Conservation (phyloP, 2,888 invertebrate species). For the Rhamnusium bicolor region DNA sequence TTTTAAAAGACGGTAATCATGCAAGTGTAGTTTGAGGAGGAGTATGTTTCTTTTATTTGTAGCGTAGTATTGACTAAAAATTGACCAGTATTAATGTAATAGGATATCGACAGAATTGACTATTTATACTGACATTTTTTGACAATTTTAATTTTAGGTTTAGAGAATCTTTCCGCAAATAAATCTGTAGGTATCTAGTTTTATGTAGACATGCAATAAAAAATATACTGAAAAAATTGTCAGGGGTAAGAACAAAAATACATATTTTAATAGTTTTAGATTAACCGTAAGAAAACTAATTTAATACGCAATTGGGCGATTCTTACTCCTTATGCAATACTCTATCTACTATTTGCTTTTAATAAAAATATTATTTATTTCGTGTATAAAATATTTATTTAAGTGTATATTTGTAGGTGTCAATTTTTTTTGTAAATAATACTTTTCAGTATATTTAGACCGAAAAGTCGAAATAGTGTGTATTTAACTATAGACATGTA, state of each 20-base stretch:
- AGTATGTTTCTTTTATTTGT: background rate
- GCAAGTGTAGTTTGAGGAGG: no score
- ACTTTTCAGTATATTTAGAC: background rate
- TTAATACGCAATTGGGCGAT: background rate
- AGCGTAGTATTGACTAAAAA: background rate
- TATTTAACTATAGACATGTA: background rate
- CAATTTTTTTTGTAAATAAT: slow-evolving; percentile 17
- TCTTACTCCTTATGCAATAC: slow-evolving; percentile 3
- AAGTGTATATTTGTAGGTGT: slow-evolving; percentile 24
- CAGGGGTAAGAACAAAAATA: background rate
- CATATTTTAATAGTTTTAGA: no score
- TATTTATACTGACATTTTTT: background rate
- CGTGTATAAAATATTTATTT: slow-evolving; percentile 31
- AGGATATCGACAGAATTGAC: background rate
- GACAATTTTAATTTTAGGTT: background rate
- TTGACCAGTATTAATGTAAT: background rate
- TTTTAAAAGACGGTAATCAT: background rate
- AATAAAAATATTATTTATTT: slow-evolving; percentile 24
- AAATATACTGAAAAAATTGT: background rate
- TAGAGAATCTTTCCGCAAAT: background rate
- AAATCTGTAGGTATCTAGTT: background rate
- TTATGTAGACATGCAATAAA: background rate
- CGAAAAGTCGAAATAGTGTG: background rate
- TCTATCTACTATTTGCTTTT: slow-evolving; percentile 12
- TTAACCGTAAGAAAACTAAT: no score